Conservation (phyloP, 2,113 vertebrate species). For the Chionomys nivalis region DNA sequence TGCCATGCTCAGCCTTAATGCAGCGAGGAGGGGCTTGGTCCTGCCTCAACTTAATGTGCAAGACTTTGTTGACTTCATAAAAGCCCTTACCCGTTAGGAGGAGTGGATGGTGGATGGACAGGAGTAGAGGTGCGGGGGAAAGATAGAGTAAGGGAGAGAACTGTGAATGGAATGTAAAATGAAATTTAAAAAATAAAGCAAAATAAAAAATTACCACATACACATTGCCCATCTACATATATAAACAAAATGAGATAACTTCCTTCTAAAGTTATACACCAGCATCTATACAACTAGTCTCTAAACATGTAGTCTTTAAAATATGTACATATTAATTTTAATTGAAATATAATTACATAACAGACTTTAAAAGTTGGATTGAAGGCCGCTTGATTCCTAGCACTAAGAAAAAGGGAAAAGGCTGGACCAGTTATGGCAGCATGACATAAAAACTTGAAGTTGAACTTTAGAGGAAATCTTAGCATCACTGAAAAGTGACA, state of each 20-base stretch:
- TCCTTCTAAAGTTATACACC: neutral
- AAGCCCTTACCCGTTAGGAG: too few relatives aligned
- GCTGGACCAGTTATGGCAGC: neutral
- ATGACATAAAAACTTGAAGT: neutral
- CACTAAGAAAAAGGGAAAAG: neutral
- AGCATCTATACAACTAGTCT: neutral
- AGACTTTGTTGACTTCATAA: too few relatives aligned
- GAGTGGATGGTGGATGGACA: too few relatives aligned
- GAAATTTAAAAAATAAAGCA: too few relatives aligned
- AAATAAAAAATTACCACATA: neutral
- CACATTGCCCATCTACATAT: neutral
- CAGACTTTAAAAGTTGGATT: neutral
- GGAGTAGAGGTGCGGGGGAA: too few relatives aligned
- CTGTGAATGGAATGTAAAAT: too few relatives aligned
- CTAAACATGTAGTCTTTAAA: neutral
- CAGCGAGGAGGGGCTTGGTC: too few relatives aligned
- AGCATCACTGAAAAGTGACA: neutral
- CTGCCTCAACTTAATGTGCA: too few relatives aligned
- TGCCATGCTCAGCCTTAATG: too few relatives aligned
- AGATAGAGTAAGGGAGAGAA: too few relatives aligned
- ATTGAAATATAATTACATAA: neutral
- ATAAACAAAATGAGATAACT: neutral
- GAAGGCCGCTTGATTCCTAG: neutral
- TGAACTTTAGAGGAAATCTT: neutral
- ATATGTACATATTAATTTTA: neutral